Percentiles rank a stretch among this genome's conserved stretches.
Conservation (phyloP, 2,113 vertebrate species). For the Antechinus stuartii region DNA sequence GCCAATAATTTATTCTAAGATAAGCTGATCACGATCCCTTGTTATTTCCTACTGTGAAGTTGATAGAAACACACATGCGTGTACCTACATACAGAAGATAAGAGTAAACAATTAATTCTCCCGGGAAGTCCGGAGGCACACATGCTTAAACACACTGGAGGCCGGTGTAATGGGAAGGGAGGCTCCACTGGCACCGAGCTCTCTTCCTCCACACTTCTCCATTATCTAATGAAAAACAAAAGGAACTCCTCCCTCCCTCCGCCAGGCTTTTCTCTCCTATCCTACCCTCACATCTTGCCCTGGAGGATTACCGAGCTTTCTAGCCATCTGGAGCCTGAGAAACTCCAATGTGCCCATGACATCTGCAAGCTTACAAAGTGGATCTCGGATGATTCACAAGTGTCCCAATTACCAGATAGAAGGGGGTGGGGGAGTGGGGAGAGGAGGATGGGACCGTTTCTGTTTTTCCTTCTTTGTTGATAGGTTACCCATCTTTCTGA, state of each 20-base stretch:
- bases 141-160: fast-evolving
- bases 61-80: conserved; percentile 28
- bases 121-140: not conserved
- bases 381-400: fast-evolving
- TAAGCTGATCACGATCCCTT: not conserved
- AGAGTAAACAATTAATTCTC: not conserved
- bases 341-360: not conserved
- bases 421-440: not conserved
- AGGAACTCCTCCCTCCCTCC: not conserved
- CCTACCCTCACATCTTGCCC: not conserved
- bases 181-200: fast-evolving
- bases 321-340: conserved; percentile 51
- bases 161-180: fast-evolving
- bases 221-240: conserved; percentile 55
- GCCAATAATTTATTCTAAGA: fast-evolving
- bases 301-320: not conserved
- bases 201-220: not conserved
- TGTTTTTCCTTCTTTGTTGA: not conserved
- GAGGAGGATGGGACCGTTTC: not conserved
- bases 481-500: not conserved
- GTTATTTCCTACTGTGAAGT: not conserved
- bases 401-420: fast-evolving
- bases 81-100: not conserved
- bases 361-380: not conserved
- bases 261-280: conserved; percentile 13